Conservation (phyloP, 2,797 vertebrate species). For the Pipistrellus kuhlii region DNA sequence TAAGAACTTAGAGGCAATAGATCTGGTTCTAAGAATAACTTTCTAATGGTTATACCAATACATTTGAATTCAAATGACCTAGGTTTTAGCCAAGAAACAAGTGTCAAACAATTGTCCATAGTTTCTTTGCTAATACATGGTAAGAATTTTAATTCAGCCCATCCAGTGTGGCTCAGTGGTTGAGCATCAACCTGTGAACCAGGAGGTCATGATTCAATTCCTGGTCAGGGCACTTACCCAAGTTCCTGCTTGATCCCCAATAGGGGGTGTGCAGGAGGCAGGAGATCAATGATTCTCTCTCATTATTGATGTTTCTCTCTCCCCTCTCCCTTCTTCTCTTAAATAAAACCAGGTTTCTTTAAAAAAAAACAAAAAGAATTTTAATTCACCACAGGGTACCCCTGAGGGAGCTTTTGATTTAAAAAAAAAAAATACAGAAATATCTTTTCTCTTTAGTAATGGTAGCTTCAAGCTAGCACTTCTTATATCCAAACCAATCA, state of each 20-base stretch:
- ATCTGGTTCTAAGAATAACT: background rate
- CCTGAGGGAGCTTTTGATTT: background rate
- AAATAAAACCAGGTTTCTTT: no score
- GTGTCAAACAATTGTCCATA: background rate
- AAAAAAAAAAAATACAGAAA: background rate
- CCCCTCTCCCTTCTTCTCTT: no score
- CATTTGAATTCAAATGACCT: constrained; percentile 13
- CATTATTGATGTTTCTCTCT: no score
- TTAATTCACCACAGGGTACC: background rate
- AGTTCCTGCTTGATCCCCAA: no score
- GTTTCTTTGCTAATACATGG: background rate
- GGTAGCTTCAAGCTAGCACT: constrained; percentile 1
- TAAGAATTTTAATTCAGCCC: constrained; percentile 45
- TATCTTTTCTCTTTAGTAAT: background rate
- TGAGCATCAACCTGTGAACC: no score
- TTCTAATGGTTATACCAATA: background rate
- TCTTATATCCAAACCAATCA: constrained; percentile 22
- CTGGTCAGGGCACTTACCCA: no score
- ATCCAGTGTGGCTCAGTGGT: no score
- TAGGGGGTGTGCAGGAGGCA: no score
- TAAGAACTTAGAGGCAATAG: background rate
- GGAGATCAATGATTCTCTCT: no score
- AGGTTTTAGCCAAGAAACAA: constrained; percentile 53
- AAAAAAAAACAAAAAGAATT: constrained; percentile 6
- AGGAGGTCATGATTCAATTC: no score